A percentile compares a stretch with the other conserved stretches of the same genome.
Evolutionary conservation across 1,140 invertebrate genomes (phyloP).

Genomic region (Notospermus geniculatus): DNA sequence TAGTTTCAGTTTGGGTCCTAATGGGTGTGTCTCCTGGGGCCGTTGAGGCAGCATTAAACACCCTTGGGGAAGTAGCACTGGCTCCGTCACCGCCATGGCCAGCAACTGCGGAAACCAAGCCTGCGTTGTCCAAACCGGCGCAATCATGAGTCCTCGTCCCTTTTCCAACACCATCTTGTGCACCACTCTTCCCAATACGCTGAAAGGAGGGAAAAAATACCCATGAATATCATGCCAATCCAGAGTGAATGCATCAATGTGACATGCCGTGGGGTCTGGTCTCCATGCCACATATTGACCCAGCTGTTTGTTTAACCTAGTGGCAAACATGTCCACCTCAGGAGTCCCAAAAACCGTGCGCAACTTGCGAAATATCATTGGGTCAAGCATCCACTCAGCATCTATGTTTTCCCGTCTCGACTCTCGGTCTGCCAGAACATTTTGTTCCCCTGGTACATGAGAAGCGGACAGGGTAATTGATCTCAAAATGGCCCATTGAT

Average conservation of each 20-base stretch:
- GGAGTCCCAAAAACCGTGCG: background rate
- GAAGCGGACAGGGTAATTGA: constrained; percentile 19
- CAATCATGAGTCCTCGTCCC: constrained; percentile 10
- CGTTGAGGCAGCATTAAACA: too few species aligned
- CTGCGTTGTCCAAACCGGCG: constrained; percentile 24
- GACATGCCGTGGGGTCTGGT: constrained; percentile 16
- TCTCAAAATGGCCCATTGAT: constrained; percentile 15
- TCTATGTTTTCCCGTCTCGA: constrained; percentile 17
- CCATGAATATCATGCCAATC: too few species aligned
- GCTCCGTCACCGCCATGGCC: constrained; percentile 4
- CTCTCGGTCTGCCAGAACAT: constrained; percentile 16
- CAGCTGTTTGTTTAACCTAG: constrained; percentile 20
- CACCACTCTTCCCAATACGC: constrained; percentile 18
- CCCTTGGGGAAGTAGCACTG: too few species aligned
- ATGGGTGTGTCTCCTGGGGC: too few species aligned
- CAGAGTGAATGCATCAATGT: constrained; percentile 24
- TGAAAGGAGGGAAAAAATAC: constrained; percentile 32
- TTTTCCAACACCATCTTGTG: constrained; percentile 22
- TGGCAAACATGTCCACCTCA: constrained; percentile 26
- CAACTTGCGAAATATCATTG: constrained; percentile 8
- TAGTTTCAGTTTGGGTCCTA: too few species aligned
- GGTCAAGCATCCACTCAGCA: constrained; percentile 20
- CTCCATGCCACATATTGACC: constrained; percentile 13
- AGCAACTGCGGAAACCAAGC: constrained; percentile 20
- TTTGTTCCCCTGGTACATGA: constrained; percentile 19